Conservation (phyloP, 2,113 vertebrate species). For the Bufo bufo region DNA sequence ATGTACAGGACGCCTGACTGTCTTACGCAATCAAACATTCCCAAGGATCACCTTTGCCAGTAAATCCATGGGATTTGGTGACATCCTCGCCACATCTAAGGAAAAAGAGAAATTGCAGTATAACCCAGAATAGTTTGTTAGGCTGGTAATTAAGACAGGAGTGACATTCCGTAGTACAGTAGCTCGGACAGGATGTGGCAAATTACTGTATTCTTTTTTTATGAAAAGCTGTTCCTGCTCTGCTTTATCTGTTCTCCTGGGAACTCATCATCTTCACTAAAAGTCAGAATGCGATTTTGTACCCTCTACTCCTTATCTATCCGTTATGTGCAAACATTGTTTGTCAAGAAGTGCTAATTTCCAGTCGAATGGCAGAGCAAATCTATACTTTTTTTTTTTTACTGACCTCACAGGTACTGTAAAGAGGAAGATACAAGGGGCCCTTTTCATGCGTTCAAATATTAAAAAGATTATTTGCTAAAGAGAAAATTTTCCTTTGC, state of each 20-base stretch:
- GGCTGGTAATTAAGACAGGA: constrained; percentile 87
- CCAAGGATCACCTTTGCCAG: background rate
- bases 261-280: constrained; percentile 92
- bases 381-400: constrained; percentile 61
- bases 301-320: constrained; percentile 80
- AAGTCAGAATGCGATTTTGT: constrained; percentile 93
- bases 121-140: constrained; percentile 79
- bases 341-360: constrained; percentile 70
- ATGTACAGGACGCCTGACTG: background rate
- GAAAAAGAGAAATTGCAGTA: constrained; percentile 61
- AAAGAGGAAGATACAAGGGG: constrained; percentile 26
- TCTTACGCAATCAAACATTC: background rate
- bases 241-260: constrained; percentile 82
- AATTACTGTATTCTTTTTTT: constrained; percentile 86
- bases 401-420: constrained; percentile 52
- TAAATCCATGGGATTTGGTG: constrained; percentile 44
- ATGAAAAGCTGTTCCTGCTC: constrained; percentile 82
- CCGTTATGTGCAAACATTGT: constrained; percentile 66
- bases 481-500: constrained; percentile 64
- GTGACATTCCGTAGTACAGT: constrained; percentile 81
- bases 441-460: no score
- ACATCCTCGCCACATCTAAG: constrained; percentile 51
- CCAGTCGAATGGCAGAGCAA: constrained; percentile 58
- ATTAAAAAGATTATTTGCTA: constrained; percentile 67
- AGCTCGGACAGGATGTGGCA: constrained; percentile 82